phyloP scores from a whole-genome alignment of 2,888 invertebrate genomes.

The Uloborus plumipes region DNA sequence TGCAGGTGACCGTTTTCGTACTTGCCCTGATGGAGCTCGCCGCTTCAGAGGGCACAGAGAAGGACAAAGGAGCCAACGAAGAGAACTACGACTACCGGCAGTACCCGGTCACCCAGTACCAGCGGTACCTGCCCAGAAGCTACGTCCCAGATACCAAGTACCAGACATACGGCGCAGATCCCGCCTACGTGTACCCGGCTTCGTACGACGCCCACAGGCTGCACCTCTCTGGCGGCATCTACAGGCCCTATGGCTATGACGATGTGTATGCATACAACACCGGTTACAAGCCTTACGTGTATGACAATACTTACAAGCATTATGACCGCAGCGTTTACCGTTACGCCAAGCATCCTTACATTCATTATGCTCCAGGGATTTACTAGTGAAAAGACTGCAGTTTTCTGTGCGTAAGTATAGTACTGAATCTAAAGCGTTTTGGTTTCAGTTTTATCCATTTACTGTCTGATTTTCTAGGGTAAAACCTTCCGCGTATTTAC shows the following conservation, averaged over 20 bases:
- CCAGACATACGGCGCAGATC: constrained; percentile 4
- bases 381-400: no score
- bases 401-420: no score
- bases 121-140: no score
- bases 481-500: no score
- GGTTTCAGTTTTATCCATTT: no score
- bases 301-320: constrained; percentile 1
- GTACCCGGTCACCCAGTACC: constrained; percentile 1
- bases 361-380: no score
- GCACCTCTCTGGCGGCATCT: constrained; percentile 17
- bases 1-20: background rate
- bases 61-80: background rate
- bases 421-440: no score
- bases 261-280: background rate
- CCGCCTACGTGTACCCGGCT: background rate
- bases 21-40: background rate
- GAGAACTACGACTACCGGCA: constrained; percentile 4
- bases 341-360: background rate
- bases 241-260: constrained; percentile 16
- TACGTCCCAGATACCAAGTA: no score
- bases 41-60: background rate
- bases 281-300: constrained; percentile 12
- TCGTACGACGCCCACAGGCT: constrained; percentile 2
- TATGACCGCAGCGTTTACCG: background rate
- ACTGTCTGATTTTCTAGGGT: no score